Evolutionary conservation across 2,888 invertebrate species (phyloP).

Genomic region (Drosophila fungiperda): DNA sequence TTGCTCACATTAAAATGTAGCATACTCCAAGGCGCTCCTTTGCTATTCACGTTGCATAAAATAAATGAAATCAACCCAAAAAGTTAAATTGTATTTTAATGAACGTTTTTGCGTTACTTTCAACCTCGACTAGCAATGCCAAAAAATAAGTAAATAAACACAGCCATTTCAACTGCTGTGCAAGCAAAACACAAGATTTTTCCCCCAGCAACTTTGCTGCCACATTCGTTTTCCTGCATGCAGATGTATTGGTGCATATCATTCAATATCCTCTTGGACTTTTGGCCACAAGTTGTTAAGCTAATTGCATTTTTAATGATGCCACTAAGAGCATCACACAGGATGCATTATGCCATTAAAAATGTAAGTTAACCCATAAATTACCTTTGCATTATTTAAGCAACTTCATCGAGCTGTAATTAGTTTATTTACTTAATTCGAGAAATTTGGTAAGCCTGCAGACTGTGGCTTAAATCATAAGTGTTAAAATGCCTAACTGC

Average conservation of each 20-base stretch:
- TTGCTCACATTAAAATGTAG: conserved; percentile 29
- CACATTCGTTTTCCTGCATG: not conserved
- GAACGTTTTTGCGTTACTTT: conserved; percentile 25
- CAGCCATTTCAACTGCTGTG: conserved; percentile 6
- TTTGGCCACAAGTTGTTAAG: conserved; percentile 14
- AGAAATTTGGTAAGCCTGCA: not conserved
- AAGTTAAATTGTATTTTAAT: conserved; percentile 63
- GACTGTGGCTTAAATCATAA: conserved; percentile 6
- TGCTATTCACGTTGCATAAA: conserved; percentile 2
- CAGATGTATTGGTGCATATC: not conserved
- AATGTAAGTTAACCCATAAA: conserved; percentile 12
- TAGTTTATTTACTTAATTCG: not conserved
- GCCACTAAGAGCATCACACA: conserved; percentile 6
- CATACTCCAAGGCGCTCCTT: conserved; percentile 29
- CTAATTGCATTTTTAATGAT: conserved; percentile 38
- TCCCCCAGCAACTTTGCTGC: not conserved
- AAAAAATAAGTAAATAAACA: conserved; percentile 45
- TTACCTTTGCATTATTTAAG: conserved; percentile 6
- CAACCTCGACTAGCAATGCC: conserved; percentile 7
- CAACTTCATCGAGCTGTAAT: not conserved
- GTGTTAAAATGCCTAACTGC: conserved; percentile 8
- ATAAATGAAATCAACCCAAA: conserved; percentile 43
- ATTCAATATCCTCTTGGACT: not conserved
- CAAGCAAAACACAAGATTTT: conserved; percentile 47
- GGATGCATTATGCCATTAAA: conserved; percentile 1